Base-by-base conservation (phyloP, 2,113 vertebrate species). In the Machaerirhynchus nigripectus region DNA sequence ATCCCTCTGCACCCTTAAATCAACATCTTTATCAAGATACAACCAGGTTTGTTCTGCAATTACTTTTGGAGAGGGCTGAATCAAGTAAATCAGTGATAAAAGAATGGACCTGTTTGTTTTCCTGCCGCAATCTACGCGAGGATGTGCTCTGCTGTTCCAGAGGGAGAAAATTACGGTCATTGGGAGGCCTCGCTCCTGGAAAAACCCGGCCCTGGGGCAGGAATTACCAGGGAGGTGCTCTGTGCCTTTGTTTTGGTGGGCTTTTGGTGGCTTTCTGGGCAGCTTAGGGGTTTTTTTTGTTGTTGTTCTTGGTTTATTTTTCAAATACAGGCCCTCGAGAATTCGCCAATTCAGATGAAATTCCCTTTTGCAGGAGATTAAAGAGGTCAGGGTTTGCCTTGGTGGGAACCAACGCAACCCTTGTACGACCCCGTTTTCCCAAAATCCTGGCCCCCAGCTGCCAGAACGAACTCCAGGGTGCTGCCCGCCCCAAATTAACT, bases 121-220 rank as follows among this genome's bases (percentile, higher is more conserved):
- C 17, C 37, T 26, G 53, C 4, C 21, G 42, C 23, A 27, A 13
- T 69, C 56, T 57, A 37, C 70, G 57, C 0, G 39, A 77, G 88
- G 75, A 76, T 80, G 37, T 53, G 44, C 70, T 59, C 46, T 53
- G 35, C 9, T 42, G 28, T 12, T 80, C 33, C 85, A 86, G 59
- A 74, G 33, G 37, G 1, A 28, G 91, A 90, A 83, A 88, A 73
- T 73, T 40, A 8, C 42, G 65, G 75, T 21, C 63, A 53, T 22
- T 60, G 53, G 53, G 15, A 56, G 42, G 75, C 15, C 42, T 53
- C 13, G 7, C n/a, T 69, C 59, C 33, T 73, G 27, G 65, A 46
- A 78, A 95, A 92, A 49, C 28, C 63, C 44, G 59, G 39, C 92
- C 71, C 84, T 56, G 80, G 53, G 87, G 80, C 71, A 69, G 93